Evolutionary conservation across 1,140 invertebrate genomes (phyloP).

Genomic region (Eciton burchellii): DNA sequence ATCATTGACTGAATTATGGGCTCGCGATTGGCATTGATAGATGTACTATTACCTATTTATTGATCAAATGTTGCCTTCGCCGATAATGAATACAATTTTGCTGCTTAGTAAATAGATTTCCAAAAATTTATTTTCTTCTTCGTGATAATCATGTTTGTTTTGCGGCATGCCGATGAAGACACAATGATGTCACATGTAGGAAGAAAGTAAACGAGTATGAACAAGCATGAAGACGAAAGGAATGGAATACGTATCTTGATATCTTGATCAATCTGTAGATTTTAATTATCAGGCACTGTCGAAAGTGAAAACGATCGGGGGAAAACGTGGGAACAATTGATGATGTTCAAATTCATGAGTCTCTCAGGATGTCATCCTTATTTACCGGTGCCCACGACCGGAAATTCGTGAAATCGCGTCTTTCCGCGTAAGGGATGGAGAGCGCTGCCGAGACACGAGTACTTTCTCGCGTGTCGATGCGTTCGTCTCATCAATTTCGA

Average conservation of each 20-base stretch:
- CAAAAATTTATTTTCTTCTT: not conserved
- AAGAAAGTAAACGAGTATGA: not conserved
- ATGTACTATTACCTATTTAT: not conserved
- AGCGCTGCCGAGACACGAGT: not conserved
- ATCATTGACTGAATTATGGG: too few relatives aligned
- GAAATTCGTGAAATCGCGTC: conserved; percentile 46
- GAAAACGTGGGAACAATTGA: conserved; percentile 47
- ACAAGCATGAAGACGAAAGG: not conserved
- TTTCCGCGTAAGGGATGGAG: conserved; percentile 24
- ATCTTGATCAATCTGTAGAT: conserved; percentile 9
- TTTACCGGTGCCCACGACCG: not conserved
- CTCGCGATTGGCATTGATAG: not conserved
- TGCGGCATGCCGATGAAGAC: not conserved
- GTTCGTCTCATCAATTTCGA: conserved; percentile 4
- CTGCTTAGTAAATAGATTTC: not conserved
- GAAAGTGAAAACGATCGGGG: conserved; percentile 29
- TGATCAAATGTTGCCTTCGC: not conserved
- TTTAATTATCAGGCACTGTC: conserved; percentile 18
- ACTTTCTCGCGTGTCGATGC: not conserved
- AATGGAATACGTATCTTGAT: not conserved
- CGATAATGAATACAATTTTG: not conserved
- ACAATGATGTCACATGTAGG: not conserved
- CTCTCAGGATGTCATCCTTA: conserved; percentile 41
- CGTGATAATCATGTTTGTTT: not conserved
- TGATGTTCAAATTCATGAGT: conserved; percentile 38